Percentiles rank a stretch among this genome's conserved stretches.
Evolutionary conservation across 2,113 vertebrate genomes (phyloP).

Genomic region (Chinchilla lanigera): DNA sequence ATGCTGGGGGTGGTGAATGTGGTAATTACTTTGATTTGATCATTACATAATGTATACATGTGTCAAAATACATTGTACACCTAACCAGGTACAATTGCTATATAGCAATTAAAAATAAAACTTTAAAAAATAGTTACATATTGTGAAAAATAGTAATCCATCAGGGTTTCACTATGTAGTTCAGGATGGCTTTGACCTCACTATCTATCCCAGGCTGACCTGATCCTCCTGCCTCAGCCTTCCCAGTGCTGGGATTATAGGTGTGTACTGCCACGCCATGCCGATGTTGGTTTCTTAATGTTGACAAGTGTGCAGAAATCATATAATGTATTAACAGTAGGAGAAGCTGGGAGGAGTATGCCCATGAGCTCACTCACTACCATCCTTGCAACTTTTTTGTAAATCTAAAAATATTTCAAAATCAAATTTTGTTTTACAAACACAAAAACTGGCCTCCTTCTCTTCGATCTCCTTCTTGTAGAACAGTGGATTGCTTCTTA

Average conservation of each 20-base stretch:
- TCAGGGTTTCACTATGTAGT: background rate
- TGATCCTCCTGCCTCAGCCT: background rate
- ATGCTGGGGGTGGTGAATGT: background rate
- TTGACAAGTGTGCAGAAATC: background rate
- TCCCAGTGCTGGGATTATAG: background rate
- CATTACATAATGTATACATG: background rate
- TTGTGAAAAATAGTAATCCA: background rate
- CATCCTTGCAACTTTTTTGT: background rate
- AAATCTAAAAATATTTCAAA: slow-evolving; percentile 3
- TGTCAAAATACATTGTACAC: background rate
- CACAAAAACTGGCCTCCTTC: background rate
- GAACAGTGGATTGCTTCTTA: background rate
- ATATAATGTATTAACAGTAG: background rate
- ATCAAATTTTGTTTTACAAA: slow-evolving; percentile 4
- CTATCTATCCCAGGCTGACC: background rate
- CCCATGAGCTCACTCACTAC: background rate
- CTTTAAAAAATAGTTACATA: background rate
- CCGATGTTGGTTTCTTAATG: background rate
- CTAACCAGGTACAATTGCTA: background rate
- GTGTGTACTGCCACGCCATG: background rate
- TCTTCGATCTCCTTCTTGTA: background rate
- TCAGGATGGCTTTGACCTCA: background rate
- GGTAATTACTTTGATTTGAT: background rate
- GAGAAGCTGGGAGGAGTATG: background rate
- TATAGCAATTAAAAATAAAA: background rate